Conservation (phyloP, 1,140 invertebrate genomes). For the Drosophila fuyamai region DNA sequence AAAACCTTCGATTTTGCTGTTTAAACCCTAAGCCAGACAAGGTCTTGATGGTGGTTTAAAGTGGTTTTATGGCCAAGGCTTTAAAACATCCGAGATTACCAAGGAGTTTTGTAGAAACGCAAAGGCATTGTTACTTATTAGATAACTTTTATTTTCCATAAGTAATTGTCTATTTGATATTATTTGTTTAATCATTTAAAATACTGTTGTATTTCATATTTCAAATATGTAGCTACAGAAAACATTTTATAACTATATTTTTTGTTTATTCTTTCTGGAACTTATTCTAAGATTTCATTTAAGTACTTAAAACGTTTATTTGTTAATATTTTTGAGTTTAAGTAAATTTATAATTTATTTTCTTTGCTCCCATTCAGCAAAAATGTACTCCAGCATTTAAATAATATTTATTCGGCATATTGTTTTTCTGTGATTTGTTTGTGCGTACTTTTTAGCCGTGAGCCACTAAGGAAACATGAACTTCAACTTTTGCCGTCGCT, state of each 20-base stretch:
- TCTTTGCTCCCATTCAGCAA: not conserved
- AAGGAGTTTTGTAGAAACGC: conserved; percentile 1
- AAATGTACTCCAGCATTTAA: conserved; percentile 3
- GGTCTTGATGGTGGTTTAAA: conserved; percentile 16
- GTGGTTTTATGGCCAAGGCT: conserved; percentile 43
- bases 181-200: no score
- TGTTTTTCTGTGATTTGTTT: conserved; percentile 20
- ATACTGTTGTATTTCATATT: no score
- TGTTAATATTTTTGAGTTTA: not conserved
- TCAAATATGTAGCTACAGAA: no score
- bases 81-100: conserved; percentile 30
- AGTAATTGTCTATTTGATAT: no score
- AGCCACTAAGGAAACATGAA: conserved; percentile 53
- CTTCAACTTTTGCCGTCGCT: conserved; percentile 41
- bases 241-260: no score
- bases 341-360: not conserved
- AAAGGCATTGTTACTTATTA: not conserved
- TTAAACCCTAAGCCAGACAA: conserved; percentile 36
- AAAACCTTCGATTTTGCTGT: conserved; percentile 37
- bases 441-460: conserved; percentile 40
- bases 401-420: conserved; percentile 17
- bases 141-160: not conserved
- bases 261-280: no score
- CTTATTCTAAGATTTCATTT: no score
- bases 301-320: no score